phyloP scores from a whole-genome alignment of 2,888 invertebrate species.

The Arctia plantaginis region DNA sequence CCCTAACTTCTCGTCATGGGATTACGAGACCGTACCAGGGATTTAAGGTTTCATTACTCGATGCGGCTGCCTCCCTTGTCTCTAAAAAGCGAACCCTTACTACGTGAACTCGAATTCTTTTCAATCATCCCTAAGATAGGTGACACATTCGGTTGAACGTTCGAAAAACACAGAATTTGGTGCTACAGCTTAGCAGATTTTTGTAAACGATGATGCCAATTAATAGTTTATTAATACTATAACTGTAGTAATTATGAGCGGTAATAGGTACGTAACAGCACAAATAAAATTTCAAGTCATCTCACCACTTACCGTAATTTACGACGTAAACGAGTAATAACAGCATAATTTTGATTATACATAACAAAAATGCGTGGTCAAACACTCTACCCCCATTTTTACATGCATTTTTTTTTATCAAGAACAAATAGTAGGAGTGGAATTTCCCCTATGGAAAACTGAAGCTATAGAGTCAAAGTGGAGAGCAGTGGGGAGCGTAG shows the following conservation, averaged over 20 bases:
- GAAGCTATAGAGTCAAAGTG: constrained; percentile 74
- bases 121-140: not conserved
- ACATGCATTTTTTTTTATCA: constrained; percentile 14
- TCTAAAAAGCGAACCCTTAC: constrained; percentile 48
- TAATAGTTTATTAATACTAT: not conserved
- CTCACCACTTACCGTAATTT: too few relatives aligned
- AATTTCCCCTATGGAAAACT: constrained; percentile 63
- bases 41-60: constrained; percentile 86
- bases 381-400: not conserved
- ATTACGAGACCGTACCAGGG: constrained; percentile 85
- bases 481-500: constrained; percentile 72
- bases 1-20: constrained; percentile 81
- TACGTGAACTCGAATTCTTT: constrained; percentile 37
- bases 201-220: not conserved
- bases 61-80: constrained; percentile 59
- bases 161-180: not conserved
- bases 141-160: not conserved
- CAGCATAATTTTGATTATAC: not conserved
- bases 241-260: not conserved
- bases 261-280: too few relatives aligned
- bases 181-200: not conserved
- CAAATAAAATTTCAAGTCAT: too few relatives aligned
- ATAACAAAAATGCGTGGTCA: not conserved
- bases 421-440: constrained; percentile 56
- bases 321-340: not conserved